These are phyloP conservation scores for Wasmannia auropunctata DNA, from an alignment of 1,140 invertebrate species.

Conservation along the genomic window DNA sequence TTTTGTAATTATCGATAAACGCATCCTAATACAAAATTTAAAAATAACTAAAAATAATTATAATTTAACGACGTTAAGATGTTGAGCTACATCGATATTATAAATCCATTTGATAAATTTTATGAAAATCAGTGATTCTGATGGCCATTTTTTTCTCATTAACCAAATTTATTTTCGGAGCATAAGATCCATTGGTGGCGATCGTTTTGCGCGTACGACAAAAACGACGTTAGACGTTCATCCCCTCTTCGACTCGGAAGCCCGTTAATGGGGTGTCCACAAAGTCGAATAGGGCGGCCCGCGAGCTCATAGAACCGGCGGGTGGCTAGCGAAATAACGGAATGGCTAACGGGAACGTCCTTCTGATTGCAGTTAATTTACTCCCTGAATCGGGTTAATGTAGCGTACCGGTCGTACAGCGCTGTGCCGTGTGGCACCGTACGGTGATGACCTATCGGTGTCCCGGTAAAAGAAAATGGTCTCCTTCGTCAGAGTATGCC, in stretches of 20 bases:
- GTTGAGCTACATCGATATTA: background rate
- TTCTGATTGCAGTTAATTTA: slow-evolving; percentile 85
- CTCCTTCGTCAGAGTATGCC: slow-evolving; percentile 14
- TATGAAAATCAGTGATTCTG: slow-evolving; percentile 37
- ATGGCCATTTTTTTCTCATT: slow-evolving; percentile 36
- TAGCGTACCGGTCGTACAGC: slow-evolving; percentile 78
- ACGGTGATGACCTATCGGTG: slow-evolving; percentile 66
- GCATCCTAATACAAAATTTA: background rate
- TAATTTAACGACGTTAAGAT: background rate
- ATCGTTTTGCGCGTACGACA: slow-evolving; percentile 60
- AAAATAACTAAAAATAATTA: background rate
- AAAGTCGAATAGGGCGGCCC: slow-evolving; percentile 64
- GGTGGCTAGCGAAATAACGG: slow-evolving; percentile 76
- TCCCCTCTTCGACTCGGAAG: slow-evolving; percentile 39
- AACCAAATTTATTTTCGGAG: slow-evolving; percentile 56
- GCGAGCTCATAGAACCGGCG: slow-evolving; percentile 69
- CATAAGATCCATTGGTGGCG: slow-evolving; percentile 48
- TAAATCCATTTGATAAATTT: slow-evolving; percentile 5
- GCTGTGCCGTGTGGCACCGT: slow-evolving; percentile 58
- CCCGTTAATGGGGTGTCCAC: slow-evolving; percentile 62
- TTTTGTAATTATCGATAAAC: background rate
- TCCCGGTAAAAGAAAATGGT: slow-evolving; percentile 53
- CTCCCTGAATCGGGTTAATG: slow-evolving; percentile 84
- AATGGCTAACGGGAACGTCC: slow-evolving; percentile 79
- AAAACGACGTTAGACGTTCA: slow-evolving; percentile 70